Evolutionary conservation across 2,888 invertebrate species (phyloP).

Genomic region (Aporophyla lueneburgensis): DNA sequence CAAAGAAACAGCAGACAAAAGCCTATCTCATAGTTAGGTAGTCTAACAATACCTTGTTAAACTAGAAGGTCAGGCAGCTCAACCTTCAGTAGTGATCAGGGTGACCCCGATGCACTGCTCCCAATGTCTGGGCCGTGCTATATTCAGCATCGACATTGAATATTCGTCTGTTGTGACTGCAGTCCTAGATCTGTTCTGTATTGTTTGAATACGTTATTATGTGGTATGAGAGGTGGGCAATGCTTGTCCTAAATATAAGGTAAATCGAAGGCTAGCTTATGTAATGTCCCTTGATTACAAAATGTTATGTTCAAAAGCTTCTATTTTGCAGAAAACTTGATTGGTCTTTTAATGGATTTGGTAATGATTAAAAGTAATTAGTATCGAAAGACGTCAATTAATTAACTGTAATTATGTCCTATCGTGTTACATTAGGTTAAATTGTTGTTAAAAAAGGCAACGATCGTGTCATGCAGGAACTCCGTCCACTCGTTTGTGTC

Average conservation of each 20-base stretch:
- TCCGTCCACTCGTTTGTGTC: background rate
- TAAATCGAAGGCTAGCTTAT: background rate
- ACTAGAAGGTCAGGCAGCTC: conserved; percentile 30
- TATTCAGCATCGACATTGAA: conserved; percentile 41
- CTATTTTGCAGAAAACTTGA: background rate
- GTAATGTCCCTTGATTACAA: background rate
- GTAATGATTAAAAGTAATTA: background rate
- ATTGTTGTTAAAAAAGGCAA: background rate
- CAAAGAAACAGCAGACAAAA: conserved; percentile 1
- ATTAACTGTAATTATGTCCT: background rate
- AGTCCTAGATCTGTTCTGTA: background rate
- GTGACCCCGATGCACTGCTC: conserved; percentile 31
- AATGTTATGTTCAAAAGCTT: background rate
- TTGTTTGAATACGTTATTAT: background rate
- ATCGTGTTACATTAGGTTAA: background rate
- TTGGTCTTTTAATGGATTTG: background rate
- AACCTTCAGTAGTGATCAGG: conserved; percentile 40
- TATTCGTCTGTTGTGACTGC: conserved; percentile 19
- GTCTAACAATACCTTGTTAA: conserved; percentile 40
- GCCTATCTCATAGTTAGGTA: background rate
- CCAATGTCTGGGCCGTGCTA: conserved; percentile 42
- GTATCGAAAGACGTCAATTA: background rate
- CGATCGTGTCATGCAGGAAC: background rate
- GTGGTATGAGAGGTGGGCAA: background rate
- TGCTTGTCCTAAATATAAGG: background rate